phyloP scores from a whole-genome alignment of 2,888 invertebrate species.

The Clistopyga incitator region DNA sequence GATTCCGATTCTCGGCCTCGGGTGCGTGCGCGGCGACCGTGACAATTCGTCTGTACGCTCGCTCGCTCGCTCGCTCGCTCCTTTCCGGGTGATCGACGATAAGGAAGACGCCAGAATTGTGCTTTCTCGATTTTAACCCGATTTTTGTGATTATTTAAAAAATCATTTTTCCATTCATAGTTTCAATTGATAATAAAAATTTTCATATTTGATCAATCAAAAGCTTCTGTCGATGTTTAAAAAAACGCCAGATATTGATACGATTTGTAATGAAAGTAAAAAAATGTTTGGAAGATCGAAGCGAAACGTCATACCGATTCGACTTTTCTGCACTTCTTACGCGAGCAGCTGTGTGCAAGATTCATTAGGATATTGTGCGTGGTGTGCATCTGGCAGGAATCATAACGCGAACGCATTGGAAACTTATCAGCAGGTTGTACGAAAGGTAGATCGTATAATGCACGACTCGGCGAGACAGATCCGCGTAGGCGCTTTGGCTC shows the following conservation, averaged over 20 bases:
- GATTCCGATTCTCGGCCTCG: conserved; percentile 52
- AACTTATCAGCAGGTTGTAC: conserved; percentile 20
- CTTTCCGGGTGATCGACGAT: conserved; percentile 42
- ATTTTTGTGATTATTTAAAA: no score
- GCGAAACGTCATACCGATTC: background rate
- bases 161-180: no score
- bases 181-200: no score
- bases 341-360: background rate
- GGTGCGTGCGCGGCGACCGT: conserved; percentile 53
- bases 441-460: conserved; percentile 24
- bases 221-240: no score
- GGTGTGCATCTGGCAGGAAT: background rate
- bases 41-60: conserved; percentile 45
- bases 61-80: conserved; percentile 37
- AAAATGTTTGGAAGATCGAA: background rate
- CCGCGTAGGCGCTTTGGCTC: conserved; percentile 59
- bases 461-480: conserved; percentile 31
- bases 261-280: no score
- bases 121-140: background rate
- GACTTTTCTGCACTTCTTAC: conserved; percentile 10
- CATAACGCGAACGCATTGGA: background rate
- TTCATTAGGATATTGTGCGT: conserved; percentile 6
- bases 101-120: background rate
- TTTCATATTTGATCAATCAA: no score
- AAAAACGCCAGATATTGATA: no score